These are phyloP conservation scores for Esperia sulphurella DNA, from an alignment of 2,888 invertebrate species.

Conservation along the genomic window DNA sequence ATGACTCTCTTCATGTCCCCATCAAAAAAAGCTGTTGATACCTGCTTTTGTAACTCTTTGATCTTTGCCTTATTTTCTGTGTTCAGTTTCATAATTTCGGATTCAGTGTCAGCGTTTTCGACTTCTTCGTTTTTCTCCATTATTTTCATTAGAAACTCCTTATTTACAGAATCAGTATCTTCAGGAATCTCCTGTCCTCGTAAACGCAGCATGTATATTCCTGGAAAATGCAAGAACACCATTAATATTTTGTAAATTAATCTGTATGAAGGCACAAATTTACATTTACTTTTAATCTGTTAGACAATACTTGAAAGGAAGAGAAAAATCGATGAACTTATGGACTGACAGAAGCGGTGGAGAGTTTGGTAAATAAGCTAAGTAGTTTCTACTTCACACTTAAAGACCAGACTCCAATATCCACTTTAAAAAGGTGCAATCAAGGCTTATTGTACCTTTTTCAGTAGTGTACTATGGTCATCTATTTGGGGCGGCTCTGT, in stretches of 20 bases:
- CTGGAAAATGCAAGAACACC: constrained; percentile 30
- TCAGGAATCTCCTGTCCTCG: constrained; percentile 83
- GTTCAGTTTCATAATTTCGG: constrained; percentile 79
- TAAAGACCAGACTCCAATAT: too few species aligned
- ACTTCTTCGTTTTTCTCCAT: constrained; percentile 95
- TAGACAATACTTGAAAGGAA: background rate
- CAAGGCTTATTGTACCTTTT: too few species aligned
- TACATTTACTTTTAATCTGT: background rate
- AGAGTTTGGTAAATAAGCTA: too few species aligned
- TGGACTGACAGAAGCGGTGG: too few species aligned
- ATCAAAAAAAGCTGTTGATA: constrained; percentile 82
- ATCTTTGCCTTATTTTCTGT: constrained; percentile 78
- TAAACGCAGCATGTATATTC: constrained; percentile 88
- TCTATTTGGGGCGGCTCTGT: too few species aligned
- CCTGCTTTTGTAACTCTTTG: constrained; percentile 69
- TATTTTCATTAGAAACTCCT: constrained; percentile 87
- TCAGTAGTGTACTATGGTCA: too few species aligned
- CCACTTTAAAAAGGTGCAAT: too few species aligned
- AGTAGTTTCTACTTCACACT: too few species aligned
- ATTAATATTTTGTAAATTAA: background rate
- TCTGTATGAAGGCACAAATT: too few species aligned
- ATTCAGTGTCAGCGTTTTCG: constrained; percentile 80
- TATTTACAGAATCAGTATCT: constrained; percentile 80
- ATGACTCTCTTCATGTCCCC: constrained; percentile 83
- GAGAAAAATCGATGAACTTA: too few species aligned